phyloP scores from a whole-genome alignment of 2,113 vertebrate species.

The Fulica atra region DNA sequence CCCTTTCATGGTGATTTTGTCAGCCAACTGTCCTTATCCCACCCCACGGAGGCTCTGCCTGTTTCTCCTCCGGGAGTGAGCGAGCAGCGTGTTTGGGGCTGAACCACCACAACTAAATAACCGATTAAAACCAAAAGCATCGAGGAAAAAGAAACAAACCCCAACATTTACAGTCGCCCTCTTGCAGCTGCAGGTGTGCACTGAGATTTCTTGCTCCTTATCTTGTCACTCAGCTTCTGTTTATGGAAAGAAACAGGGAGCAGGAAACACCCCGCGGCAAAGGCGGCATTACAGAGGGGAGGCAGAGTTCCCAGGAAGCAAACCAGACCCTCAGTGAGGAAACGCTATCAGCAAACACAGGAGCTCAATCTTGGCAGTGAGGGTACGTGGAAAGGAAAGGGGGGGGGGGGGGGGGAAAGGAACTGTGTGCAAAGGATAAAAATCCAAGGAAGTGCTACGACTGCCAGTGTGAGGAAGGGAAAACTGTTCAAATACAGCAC shows the following conservation, averaged over 20 bases:
- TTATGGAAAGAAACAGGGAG: background rate
- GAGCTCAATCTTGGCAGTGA: background rate
- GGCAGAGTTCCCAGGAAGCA: background rate
- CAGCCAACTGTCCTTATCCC: too few species aligned
- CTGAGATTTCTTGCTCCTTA: background rate
- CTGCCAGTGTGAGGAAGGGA: background rate
- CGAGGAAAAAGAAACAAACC: background rate
- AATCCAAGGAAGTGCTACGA: background rate
- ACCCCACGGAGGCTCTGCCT: too few species aligned
- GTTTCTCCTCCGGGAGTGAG: too few species aligned
- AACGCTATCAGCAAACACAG: background rate
- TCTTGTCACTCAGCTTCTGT: accelerated
- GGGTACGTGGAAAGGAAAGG: background rate
- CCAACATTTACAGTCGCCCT: background rate
- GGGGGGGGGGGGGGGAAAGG: background rate
- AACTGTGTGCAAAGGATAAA: accelerated
- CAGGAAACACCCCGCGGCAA: background rate
- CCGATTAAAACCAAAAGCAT: background rate
- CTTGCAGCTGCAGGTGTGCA: background rate
- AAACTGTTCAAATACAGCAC: background rate
- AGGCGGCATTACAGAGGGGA: background rate
- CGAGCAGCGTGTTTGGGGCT: too few species aligned
- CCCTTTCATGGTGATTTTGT: too few species aligned
- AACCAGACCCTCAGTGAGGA: background rate
- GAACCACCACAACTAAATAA: background rate